These are phyloP conservation scores for Sciurus carolinensis DNA, from an alignment of 2,797 vertebrate genomes.

Conservation along the genomic window DNA sequence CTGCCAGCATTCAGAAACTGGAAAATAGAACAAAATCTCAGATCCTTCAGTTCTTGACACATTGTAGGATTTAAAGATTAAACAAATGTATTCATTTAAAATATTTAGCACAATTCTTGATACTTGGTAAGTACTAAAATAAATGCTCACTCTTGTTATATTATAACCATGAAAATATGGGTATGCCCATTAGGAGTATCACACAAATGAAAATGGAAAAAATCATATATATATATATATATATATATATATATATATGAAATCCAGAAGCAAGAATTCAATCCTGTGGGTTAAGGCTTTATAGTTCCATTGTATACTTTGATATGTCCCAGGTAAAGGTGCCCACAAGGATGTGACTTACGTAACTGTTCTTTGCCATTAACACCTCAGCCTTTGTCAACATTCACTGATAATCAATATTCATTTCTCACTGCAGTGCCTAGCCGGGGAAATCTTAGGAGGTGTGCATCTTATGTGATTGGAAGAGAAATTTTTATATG, in stretches of 20 bases:
- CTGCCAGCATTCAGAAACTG: not conserved
- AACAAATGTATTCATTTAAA: conserved; percentile 16
- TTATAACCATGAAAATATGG: conserved; percentile 29
- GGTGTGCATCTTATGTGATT: not conserved
- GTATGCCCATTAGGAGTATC: not conserved
- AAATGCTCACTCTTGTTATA: conserved; percentile 2
- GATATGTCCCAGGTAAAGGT: not conserved
- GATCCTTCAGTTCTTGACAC: not conserved
- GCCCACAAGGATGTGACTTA: not conserved
- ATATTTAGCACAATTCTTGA: conserved; percentile 27
- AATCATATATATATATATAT: not conserved
- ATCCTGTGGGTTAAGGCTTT: not conserved
- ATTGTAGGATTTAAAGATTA: conserved; percentile 20
- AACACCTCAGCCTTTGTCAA: not conserved
- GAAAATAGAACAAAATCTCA: not conserved
- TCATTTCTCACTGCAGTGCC: not conserved
- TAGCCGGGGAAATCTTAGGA: not conserved
- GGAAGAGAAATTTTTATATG: conserved; percentile 21
- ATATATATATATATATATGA: not conserved
- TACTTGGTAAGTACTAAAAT: conserved; percentile 30
- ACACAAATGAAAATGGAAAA: not conserved
- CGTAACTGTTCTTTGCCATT: not conserved
- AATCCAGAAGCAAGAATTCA: not conserved
- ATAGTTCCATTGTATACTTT: not conserved
- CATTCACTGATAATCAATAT: not conserved